Conservation (phyloP, 2,888 invertebrate species). For the Abrostola triplasia region DNA sequence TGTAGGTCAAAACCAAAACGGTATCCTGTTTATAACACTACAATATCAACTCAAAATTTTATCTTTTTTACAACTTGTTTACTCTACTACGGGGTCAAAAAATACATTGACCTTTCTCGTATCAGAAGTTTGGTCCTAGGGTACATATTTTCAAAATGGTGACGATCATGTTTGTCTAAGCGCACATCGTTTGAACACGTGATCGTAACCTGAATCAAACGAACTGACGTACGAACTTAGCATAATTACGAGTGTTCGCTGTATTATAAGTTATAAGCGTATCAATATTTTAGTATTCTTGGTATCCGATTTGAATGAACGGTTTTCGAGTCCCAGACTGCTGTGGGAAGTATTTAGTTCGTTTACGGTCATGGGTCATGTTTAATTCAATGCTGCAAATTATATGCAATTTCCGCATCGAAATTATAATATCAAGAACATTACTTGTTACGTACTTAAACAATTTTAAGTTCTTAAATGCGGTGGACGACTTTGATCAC, state of each 20-base stretch:
- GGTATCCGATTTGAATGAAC: conserved; percentile 7
- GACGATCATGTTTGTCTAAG: conserved; percentile 7
- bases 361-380: not conserved
- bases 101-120: not conserved
- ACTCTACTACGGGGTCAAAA: not conserved
- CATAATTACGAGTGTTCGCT: conserved; percentile 29
- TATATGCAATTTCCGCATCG: not conserved
- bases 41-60: not conserved
- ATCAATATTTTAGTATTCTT: conserved; percentile 16
- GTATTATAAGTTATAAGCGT: conserved; percentile 39
- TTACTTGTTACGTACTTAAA: too few relatives aligned
- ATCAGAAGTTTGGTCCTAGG: conserved; percentile 7
- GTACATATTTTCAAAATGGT: conserved; percentile 10
- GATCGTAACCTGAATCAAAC: conserved; percentile 41
- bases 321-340: conserved; percentile 14
- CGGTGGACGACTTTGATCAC: too few relatives aligned
- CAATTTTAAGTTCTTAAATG: too few relatives aligned
- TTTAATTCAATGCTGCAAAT: not conserved
- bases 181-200: conserved; percentile 29
- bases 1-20: not conserved
- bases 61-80: not conserved
- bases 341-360: not conserved
- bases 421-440: not conserved
- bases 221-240: conserved; percentile 41
- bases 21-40: not conserved